A percentile compares a stretch with the other conserved stretches of the same genome.
These are phyloP conservation scores for Drosophila koepferae DNA, from an alignment of 2,888 invertebrate species.

Conservation along the genomic window DNA sequence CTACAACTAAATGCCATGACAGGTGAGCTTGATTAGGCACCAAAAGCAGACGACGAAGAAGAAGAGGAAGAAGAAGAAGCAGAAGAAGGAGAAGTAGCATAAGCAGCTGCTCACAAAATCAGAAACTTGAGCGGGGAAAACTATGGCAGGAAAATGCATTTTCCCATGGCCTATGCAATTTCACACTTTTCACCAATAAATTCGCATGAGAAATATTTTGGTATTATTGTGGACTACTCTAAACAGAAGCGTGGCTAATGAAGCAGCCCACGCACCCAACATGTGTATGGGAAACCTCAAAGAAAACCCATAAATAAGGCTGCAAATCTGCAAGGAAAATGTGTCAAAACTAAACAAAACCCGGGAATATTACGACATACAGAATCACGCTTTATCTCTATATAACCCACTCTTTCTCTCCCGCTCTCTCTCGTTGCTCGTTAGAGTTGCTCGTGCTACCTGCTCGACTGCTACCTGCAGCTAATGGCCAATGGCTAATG, in stretches of 20 bases:
- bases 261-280: slow-evolving; percentile 14
- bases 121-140: slow-evolving; percentile 63
- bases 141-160: slow-evolving; percentile 35
- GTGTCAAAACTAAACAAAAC: slow-evolving; percentile 72
- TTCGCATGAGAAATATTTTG: slow-evolving; percentile 40
- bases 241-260: slow-evolving; percentile 73
- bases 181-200: slow-evolving; percentile 61
- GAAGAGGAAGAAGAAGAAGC: too few relatives aligned
- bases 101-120: slow-evolving; percentile 24
- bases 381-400: slow-evolving; percentile 4
- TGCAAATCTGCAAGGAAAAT: slow-evolving; percentile 44
- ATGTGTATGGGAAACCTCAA: slow-evolving; percentile 50
- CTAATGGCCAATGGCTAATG: slow-evolving; percentile 47
- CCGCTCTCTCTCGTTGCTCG: not conserved
- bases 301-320: slow-evolving; percentile 69
- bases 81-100: not conserved
- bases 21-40: slow-evolving; percentile 18
- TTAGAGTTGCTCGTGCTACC: slow-evolving; percentile 34
- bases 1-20: slow-evolving; percentile 7
- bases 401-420: not conserved
- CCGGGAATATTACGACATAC: slow-evolving; percentile 14
- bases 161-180: slow-evolving; percentile 59
- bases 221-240: slow-evolving; percentile 36
- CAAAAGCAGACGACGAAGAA: not conserved
- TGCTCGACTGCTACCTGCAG: slow-evolving; percentile 18